These are phyloP conservation scores for Sprattus sprattus DNA, from an alignment of 2,113 vertebrate genomes.

Conservation along the genomic window DNA sequence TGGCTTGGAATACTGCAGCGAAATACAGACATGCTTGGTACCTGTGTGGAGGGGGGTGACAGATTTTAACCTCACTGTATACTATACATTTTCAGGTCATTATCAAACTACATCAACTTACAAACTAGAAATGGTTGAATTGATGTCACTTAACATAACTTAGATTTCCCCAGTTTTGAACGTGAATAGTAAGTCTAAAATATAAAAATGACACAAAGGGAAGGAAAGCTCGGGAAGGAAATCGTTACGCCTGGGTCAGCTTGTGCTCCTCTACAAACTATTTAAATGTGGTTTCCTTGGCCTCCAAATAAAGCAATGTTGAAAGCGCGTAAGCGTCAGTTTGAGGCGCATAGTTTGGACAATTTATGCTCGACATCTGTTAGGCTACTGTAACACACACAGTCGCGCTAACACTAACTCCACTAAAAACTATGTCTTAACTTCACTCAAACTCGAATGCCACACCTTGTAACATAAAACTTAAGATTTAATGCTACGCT, in stretches of 20 bases:
- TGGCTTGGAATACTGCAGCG: slow-evolving; percentile 83
- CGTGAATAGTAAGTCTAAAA: not conserved
- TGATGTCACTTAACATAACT: too few relatives aligned
- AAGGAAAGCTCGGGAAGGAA: too few relatives aligned
- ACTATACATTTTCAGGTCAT: not conserved
- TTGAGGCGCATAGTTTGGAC: not conserved
- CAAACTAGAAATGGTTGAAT: not conserved
- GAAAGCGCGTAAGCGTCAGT: not conserved
- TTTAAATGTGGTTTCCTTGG: not conserved
- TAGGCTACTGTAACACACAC: not conserved
- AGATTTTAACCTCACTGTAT: not conserved
- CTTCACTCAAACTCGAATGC: not conserved
- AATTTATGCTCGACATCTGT: not conserved
- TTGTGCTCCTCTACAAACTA: too few relatives aligned
- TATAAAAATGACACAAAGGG: not conserved
- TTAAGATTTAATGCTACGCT: not conserved
- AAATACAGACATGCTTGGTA: slow-evolving; percentile 90
- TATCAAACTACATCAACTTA: not conserved
- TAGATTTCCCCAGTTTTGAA: too few relatives aligned
- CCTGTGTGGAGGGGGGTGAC: slow-evolving; percentile 64
- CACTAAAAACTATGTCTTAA: not conserved
- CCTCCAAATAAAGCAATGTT: not conserved
- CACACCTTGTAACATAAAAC: not conserved
- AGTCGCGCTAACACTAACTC: not conserved
- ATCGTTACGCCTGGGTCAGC: too few relatives aligned